Conservation (phyloP, 2,888 invertebrate genomes). For the Prosopocoilus inquinatus region DNA sequence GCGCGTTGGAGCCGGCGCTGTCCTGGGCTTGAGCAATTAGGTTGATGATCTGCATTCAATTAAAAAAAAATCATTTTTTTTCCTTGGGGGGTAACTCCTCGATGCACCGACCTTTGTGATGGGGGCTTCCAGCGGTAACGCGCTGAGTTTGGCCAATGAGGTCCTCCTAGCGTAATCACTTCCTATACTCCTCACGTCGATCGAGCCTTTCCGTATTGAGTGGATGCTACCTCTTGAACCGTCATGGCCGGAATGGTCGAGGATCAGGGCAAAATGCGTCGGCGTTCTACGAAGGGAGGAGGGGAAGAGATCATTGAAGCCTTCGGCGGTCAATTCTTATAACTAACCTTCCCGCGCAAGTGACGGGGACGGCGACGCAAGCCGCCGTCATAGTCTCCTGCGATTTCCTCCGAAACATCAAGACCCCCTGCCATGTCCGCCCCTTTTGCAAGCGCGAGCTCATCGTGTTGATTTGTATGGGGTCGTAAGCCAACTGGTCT, state of each 20-base stretch:
- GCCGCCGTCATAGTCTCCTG: slow-evolving; percentile 72
- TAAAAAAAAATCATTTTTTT: no score
- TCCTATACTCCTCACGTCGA: slow-evolving; percentile 79
- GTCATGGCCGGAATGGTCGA: slow-evolving; percentile 50
- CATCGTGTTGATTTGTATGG: slow-evolving; percentile 57
- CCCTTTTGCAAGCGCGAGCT: slow-evolving; percentile 63
- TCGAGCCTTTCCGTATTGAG: slow-evolving; percentile 75
- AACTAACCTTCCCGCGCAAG: slow-evolving; percentile 60
- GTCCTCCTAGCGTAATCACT: slow-evolving; percentile 82
- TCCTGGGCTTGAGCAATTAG: slow-evolving; percentile 81
- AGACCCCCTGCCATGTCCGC: slow-evolving; percentile 75
- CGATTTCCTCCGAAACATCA: slow-evolving; percentile 71
- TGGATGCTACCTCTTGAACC: slow-evolving; percentile 73
- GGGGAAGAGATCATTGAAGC: no score
- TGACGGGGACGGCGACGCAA: slow-evolving; percentile 77
- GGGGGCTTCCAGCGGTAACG: slow-evolving; percentile 88
- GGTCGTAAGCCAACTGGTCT: slow-evolving; percentile 52
- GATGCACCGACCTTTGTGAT: slow-evolving; percentile 83
- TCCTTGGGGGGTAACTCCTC: background rate
- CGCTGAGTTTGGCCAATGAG: slow-evolving; percentile 84
- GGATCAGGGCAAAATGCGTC: slow-evolving; percentile 66
- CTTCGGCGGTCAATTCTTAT: background rate
- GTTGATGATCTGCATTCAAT: slow-evolving; percentile 64
- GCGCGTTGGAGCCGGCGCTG: slow-evolving; percentile 63
- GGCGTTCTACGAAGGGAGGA: slow-evolving; percentile 52